Evolutionary conservation across 2,888 invertebrate genomes (phyloP).

Genomic region (Rotaria magnacalcarata): DNA sequence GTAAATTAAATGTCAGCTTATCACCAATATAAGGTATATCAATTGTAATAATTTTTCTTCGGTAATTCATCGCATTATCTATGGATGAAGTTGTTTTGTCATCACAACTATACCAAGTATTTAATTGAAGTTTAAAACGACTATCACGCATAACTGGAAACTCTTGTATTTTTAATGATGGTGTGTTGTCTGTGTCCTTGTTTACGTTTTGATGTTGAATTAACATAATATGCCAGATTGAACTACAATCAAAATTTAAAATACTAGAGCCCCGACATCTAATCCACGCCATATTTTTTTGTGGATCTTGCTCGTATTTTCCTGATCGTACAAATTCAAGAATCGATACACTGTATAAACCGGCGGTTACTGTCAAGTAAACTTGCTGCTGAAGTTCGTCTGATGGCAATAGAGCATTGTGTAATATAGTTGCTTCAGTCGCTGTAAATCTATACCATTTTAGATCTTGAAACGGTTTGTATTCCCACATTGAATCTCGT

Average conservation of each 20-base stretch:
- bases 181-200: too few relatives aligned
- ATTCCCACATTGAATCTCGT: background rate
- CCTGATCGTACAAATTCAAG: constrained; percentile 2
- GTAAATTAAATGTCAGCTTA: background rate
- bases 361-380: background rate
- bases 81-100: background rate
- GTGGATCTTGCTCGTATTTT: background rate
- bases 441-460: background rate
- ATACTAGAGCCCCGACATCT: background rate
- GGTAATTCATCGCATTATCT: constrained; percentile 12
- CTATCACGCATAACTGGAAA: background rate
- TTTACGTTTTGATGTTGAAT: background rate
- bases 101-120: constrained; percentile 10
- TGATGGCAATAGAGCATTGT: background rate
- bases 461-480: background rate
- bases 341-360: background rate
- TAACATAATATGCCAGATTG: background rate
- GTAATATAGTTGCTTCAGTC: background rate
- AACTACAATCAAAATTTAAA: constrained; percentile 32
- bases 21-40: background rate
- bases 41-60: background rate
- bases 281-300: constrained; percentile 25
- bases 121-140: background rate
- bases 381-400: background rate
- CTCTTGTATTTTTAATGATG: background rate